phyloP scores from a whole-genome alignment of 1,140 invertebrate species.

The Platorchestia sp. region DNA sequence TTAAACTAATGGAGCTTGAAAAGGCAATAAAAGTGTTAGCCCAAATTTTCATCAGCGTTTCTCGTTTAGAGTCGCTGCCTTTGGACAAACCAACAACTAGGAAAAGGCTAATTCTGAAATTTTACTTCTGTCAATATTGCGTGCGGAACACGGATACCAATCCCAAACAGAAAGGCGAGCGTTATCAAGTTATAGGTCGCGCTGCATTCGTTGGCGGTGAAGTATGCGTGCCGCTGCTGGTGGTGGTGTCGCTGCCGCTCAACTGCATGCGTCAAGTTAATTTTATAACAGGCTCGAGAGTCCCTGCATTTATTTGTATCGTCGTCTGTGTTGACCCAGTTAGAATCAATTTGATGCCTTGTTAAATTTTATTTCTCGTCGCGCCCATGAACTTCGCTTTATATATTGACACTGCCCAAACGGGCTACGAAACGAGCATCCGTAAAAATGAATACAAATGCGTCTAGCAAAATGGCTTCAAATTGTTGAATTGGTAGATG shows the following conservation, averaged over 20 bases:
- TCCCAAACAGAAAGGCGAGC: background rate
- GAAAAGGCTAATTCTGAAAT: background rate
- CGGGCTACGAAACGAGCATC: background rate
- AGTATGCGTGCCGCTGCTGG: background rate
- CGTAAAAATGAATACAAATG: background rate
- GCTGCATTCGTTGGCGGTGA: background rate
- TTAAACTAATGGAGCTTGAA: background rate
- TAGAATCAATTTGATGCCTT: background rate
- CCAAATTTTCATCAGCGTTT: background rate
- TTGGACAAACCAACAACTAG: background rate
- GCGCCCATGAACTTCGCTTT: background rate
- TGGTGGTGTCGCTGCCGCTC: background rate
- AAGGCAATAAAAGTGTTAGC: background rate
- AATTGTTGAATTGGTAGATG: background rate
- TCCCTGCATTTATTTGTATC: background rate
- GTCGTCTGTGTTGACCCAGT: background rate
- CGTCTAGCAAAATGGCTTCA: background rate
- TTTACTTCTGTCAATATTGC: background rate
- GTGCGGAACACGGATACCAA: background rate
- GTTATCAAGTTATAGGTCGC: background rate
- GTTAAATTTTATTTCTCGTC: background rate
- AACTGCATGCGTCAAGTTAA: background rate
- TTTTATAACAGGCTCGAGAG: background rate
- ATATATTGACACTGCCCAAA: background rate
- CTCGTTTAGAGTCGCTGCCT: background rate